These are phyloP conservation scores for Pteropus rufus DNA, from an alignment of 2,797 vertebrate genomes.

Conservation along the genomic window DNA sequence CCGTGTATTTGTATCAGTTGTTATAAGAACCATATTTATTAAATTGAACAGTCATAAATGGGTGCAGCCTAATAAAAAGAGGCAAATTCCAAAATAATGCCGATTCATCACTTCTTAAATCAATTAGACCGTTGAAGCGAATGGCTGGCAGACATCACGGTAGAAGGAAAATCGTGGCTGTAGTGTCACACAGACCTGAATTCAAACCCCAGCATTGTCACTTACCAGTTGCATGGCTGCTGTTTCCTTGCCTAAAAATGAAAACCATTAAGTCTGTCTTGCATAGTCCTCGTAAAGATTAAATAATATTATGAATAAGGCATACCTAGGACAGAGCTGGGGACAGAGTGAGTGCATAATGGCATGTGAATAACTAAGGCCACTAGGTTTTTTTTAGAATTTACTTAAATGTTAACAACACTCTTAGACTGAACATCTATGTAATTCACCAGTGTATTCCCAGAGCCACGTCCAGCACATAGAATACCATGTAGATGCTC, in stretches of 20 bases:
- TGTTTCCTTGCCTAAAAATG: not conserved
- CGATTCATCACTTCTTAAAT: not conserved
- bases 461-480: not conserved
- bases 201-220: not conserved
- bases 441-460: not conserved
- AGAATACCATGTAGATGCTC: not conserved
- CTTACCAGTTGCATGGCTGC: not conserved
- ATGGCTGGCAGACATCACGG: not conserved
- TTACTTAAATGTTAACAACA: not conserved
- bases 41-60: not conserved
- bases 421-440: not conserved
- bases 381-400: not conserved
- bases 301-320: not conserved
- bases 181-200: not conserved
- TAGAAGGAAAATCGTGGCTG: not conserved
- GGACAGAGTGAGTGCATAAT: not conserved
- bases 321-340: not conserved
- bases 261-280: not conserved
- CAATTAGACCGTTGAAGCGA: not conserved
- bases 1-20: not conserved
- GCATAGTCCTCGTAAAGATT: not conserved
- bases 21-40: not conserved
- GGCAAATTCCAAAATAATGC: slow-evolving; percentile 5
- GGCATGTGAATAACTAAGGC: not conserved
- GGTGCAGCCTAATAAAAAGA: not conserved